Evolutionary conservation across 1,140 invertebrate species (phyloP).

Genomic region (Plectus sambesii): DNA sequence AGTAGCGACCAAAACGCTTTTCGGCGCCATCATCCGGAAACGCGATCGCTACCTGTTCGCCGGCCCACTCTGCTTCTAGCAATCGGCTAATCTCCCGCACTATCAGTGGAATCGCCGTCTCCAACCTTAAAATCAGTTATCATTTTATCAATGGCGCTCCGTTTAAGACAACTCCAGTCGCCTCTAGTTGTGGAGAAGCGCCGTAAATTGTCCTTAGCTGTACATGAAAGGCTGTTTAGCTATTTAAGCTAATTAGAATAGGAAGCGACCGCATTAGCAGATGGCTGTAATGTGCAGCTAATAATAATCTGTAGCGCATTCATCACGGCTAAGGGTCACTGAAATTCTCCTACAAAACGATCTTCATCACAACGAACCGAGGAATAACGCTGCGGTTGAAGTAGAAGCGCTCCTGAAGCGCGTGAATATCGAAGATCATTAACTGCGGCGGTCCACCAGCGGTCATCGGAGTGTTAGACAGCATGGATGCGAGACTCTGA

Average conservation of each 20-base stretch:
- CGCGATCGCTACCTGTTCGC: slow-evolving; percentile 37
- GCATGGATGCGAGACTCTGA: slow-evolving; percentile 46
- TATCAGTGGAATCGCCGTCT: slow-evolving; percentile 46
- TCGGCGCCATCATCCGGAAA: slow-evolving; percentile 49
- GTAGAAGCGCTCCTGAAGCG: slow-evolving; percentile 49
- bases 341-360: too few species aligned
- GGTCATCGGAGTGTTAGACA: slow-evolving; percentile 47
- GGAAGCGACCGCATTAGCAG: too few species aligned
- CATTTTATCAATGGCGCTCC: too few species aligned
- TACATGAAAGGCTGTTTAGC: too few species aligned
- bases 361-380: slow-evolving; percentile 32
- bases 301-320: too few species aligned
- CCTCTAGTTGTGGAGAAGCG: too few species aligned
- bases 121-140: slow-evolving; percentile 39
- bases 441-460: slow-evolving; percentile 47
- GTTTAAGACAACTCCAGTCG: too few species aligned
- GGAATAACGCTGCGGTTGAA: slow-evolving; percentile 48
- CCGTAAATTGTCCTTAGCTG: too few species aligned
- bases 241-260: too few species aligned
- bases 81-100: too few species aligned
- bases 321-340: too few species aligned
- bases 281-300: too few species aligned
- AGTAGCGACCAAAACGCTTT: slow-evolving; percentile 46
- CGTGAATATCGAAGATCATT: slow-evolving; percentile 48
- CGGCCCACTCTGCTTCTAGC: slow-evolving; percentile 22